phyloP scores from a whole-genome alignment of 2,888 invertebrate genomes.

The Ichneumon xanthorius region DNA sequence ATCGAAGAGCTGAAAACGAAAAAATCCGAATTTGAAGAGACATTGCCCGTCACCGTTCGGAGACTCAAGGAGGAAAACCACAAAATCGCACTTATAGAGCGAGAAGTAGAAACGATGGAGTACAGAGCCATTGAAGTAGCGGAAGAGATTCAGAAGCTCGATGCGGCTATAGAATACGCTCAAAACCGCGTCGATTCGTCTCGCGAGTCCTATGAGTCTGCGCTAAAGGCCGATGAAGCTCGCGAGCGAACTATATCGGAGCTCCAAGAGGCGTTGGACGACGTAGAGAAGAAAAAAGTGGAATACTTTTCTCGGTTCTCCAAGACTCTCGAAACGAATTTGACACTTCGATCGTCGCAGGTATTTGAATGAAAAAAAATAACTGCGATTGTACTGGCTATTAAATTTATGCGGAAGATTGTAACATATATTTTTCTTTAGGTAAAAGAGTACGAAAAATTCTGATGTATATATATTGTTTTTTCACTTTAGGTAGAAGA shows the following conservation, averaged over 20 bases:
- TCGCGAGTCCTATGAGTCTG: conserved; percentile 85
- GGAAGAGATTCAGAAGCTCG: not conserved
- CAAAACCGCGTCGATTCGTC: not conserved
- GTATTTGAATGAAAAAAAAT: conserved; percentile 83
- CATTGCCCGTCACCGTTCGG: conserved; percentile 84
- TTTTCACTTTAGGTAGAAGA: conserved; percentile 88
- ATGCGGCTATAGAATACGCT: not conserved
- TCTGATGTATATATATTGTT: not conserved
- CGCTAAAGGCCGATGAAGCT: conserved; percentile 93
- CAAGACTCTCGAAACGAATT: conserved; percentile 87
- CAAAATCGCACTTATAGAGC: conserved; percentile 95
- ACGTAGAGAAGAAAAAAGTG: conserved; percentile 89
- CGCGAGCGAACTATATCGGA: conserved; percentile 93
- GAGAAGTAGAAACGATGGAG: conserved; percentile 88
- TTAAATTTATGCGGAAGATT: no score
- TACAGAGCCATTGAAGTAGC: not conserved
- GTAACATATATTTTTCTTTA: not conserved
- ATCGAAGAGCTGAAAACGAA: conserved; percentile 81
- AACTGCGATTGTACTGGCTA: not conserved
- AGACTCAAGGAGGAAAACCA: conserved; percentile 86
- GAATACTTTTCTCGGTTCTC: conserved; percentile 92
- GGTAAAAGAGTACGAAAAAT: conserved; percentile 93
- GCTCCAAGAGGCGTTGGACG: conserved; percentile 91
- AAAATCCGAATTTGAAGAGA: conserved; percentile 94
- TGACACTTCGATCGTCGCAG: conserved; percentile 96